phyloP scores from a whole-genome alignment of 2,797 vertebrate species.

The Sebastes hopkinsi region DNA sequence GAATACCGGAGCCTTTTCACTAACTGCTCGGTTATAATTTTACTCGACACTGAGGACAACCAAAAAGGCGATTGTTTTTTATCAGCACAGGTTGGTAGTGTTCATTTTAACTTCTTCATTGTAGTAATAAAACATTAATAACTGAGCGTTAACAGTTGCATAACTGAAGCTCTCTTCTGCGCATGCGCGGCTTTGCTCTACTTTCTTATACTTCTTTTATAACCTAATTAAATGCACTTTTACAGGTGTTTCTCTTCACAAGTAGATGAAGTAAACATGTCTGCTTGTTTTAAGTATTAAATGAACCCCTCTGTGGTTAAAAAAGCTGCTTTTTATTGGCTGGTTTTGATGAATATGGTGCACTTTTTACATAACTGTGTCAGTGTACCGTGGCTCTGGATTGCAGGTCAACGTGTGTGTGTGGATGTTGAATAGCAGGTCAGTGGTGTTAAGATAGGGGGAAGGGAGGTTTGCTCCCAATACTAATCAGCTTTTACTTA shows the following conservation, averaged over 20 bases:
- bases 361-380: conserved; percentile 84
- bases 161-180: conserved; percentile 57
- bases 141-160: conserved; percentile 59
- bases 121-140: neutral
- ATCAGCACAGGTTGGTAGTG: conserved; percentile 61
- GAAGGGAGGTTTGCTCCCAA: neutral
- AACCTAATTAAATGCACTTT: neutral
- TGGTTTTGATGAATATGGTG: neutral
- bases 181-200: conserved; percentile 73
- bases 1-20: neutral
- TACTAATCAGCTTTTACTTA: neutral
- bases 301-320: fast-evolving
- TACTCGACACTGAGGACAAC: neutral
- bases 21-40: neutral
- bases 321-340: fast-evolving
- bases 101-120: neutral
- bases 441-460: conserved; percentile 52
- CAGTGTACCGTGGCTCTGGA: conserved; percentile 80
- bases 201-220: conserved; percentile 57
- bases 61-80: neutral
- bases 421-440: conserved; percentile 75
- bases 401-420: conserved; percentile 83
- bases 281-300: neutral
- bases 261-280: fast-evolving
- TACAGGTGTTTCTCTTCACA: fast-evolving